Evolutionary conservation across 1,140 invertebrate genomes (phyloP), one percentile per base, ranked within the genome.

Genomic region (Oryctes rhinoceros): DNA sequence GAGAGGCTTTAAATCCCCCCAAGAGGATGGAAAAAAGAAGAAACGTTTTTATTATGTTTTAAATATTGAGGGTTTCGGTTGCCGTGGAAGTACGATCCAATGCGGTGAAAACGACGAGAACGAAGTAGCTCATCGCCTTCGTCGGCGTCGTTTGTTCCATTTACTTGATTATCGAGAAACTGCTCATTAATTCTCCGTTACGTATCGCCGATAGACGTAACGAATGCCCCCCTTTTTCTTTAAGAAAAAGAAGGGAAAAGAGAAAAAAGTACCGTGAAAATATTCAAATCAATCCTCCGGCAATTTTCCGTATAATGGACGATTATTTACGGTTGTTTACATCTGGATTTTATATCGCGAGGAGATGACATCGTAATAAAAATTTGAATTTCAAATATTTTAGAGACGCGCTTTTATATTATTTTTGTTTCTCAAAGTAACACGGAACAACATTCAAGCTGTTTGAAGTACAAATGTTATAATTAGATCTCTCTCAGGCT

Each of bases 1-100:
- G 48, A 79, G 78, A 44, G 18, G 65, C 30, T 39, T 47, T 49
- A 76, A 80, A 80, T 76, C 74, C 79, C 79, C 18, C 24, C 18
- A 71, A 24, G 24, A 37, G 24, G 65, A 71, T 44, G 79, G 79
- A 80, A 59, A 30, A 30, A 30, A 65, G 71, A 80, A 80, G 74
- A 49, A 24, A 76, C 24, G 47, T 71, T 80, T 76, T 80, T 80
- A 80, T 80, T 80, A 80, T 80, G 48, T 53, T 80, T 74, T 80
- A 80, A 80, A 80, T 80, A 80, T 80, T 65, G 79, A 67, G 49
- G 71, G 74, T 30, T 80, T 80, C 48, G 79, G 74, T 30, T 74
- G 15, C 49, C 10, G 20, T 35, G 18, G 30, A 78, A 35, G 30
- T 44, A 78, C 15, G 15, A 20, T 18, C 37, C 3, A 37, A 39